These are phyloP conservation scores for Drusus annulatus DNA, from an alignment of 1,140 invertebrate species.

Conservation along the genomic window DNA sequence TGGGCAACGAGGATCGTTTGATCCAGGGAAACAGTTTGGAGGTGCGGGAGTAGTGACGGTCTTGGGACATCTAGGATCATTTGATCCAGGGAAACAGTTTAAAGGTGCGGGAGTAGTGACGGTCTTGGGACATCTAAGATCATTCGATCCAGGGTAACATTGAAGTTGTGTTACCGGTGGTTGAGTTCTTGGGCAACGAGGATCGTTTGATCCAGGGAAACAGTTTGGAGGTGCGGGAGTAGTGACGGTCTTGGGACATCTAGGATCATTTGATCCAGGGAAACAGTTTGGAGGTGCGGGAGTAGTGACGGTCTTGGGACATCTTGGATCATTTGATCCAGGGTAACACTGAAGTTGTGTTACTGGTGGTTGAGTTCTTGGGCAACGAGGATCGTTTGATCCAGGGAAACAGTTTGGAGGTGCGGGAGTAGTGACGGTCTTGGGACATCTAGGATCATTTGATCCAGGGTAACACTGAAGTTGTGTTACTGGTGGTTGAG, in stretches of 20 bases:
- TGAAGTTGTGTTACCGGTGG: conserved; percentile 58
- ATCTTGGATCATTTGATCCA: conserved; percentile 65
- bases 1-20: conserved; percentile 59
- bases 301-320: conserved; percentile 54
- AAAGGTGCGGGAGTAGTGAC: conserved; percentile 55
- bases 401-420: conserved; percentile 63
- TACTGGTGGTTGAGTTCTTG: conserved; percentile 49
- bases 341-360: conserved; percentile 67
- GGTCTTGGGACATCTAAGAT: conserved; percentile 64
- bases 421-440: conserved; percentile 50
- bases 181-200: conserved; percentile 61
- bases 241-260: conserved; percentile 53
- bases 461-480: conserved; percentile 60
- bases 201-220: conserved; percentile 62
- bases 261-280: conserved; percentile 61
- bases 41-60: conserved; percentile 51
- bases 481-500: conserved; percentile 54
- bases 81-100: conserved; percentile 50
- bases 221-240: conserved; percentile 54
- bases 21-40: conserved; percentile 63
- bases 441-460: conserved; percentile 61
- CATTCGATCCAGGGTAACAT: conserved; percentile 62
- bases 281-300: conserved; percentile 62
- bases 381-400: conserved; percentile 62
- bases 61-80: conserved; percentile 54